Percentiles rank a stretch among this genome's conserved stretches.
Evolutionary conservation across 2,888 invertebrate species (phyloP).

Genomic region (Muschampia plurimacula): DNA sequence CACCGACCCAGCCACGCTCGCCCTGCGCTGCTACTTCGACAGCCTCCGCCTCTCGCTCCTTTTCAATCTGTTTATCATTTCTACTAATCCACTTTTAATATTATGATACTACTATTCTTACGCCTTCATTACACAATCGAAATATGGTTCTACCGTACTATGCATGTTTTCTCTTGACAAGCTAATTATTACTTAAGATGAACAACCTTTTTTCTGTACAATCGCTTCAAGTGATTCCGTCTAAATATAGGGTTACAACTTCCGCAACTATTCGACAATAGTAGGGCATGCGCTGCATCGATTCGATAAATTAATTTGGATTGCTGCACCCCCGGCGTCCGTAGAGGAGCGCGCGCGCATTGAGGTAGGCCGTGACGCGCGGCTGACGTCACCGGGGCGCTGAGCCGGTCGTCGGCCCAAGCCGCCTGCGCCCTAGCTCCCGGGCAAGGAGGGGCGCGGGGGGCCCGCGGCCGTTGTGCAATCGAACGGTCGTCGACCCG

Average conservation of each 20-base stretch:
- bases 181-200: neutral
- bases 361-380: slow-evolving; percentile 87
- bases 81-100: slow-evolving; percentile 29
- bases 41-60: slow-evolving; percentile 51
- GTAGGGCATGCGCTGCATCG: slow-evolving; percentile 41
- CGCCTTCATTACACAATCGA: neutral
- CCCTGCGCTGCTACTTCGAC: slow-evolving; percentile 53
- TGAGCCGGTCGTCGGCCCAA: slow-evolving; percentile 74
- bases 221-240: neutral
- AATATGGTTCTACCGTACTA: neutral
- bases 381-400: slow-evolving; percentile 75
- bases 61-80: slow-evolving; percentile 24
- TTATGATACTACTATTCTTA: neutral
- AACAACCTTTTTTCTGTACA: neutral
- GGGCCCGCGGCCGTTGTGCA: slow-evolving; percentile 77
- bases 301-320: slow-evolving; percentile 66
- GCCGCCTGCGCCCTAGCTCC: slow-evolving; percentile 72
- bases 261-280: slow-evolving; percentile 21
- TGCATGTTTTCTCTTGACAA: neutral
- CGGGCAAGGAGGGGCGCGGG: slow-evolving; percentile 55
- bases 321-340: slow-evolving; percentile 70
- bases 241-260: slow-evolving; percentile 13
- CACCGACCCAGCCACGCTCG: slow-evolving; percentile 66
- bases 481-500: slow-evolving; percentile 82
- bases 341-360: slow-evolving; percentile 83